Evolutionary conservation across 2,113 vertebrate genomes (phyloP), one percentile per base, ranked within the genome.

Genomic region (Sinocyclocheilus grahami): DNA sequence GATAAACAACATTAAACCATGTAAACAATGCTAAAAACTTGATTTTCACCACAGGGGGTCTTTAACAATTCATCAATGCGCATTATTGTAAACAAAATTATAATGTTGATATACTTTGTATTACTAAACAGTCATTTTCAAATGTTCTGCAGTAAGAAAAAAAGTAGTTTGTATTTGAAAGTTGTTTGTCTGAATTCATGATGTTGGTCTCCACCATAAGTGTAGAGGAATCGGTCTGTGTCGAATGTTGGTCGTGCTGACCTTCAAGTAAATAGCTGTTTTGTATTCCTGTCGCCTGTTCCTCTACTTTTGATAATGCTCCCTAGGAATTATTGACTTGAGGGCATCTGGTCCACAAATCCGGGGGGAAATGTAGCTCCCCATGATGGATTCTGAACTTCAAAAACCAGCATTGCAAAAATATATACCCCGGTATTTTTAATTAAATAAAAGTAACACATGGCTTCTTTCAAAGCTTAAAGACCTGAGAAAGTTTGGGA

Each of bases 281-380:
- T 33, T 67, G 58, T 69, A 42, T 71, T 67, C 69, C 58, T 58
- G 27, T 86, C n/a, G 4, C 58, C 22, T 60, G 78, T 60, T 74
- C 22, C 33, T 71, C 58, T 46, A 22, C 30, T 84, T 67, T 42
- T 71, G 39, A 84, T 78, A 78, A 69, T 71, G 58, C 67, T 53
- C 62, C 30, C 46, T n/a, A 60, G 71, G 81, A 83, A 10, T 87
- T 87, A 58, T 69, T 65, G 60, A 71, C 30, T 80, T 82, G 30
- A 30, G 4, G 33, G 48, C 27, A 51, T 60, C 60, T 14, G n/a
- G 51, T 58, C n/a, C 30, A 20, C 37, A 33, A 65, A 72, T 83
- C 16, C 42, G 27, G 72, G 74, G 74, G 78, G 51, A 82, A 86
- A 58, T 65, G 42, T 42, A 55, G 80, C 72, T 55, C 77, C 46